A percentile compares a stretch with the other conserved stretches of the same genome.
phyloP scores from a whole-genome alignment of 2,797 vertebrate genomes.

The Basileuterus tristriatus region DNA sequence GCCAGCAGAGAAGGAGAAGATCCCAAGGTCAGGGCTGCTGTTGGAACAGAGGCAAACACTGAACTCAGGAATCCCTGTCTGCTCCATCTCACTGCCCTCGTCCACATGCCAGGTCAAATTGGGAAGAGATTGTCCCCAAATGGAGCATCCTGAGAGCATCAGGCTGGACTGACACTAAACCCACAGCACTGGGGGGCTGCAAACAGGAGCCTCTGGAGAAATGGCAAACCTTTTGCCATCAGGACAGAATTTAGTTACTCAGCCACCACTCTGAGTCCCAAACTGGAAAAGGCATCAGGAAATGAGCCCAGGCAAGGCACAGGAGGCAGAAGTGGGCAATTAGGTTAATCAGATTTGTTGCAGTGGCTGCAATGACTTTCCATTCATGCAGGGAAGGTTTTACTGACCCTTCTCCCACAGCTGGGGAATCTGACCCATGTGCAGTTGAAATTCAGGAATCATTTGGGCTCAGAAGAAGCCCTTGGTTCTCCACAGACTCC shows the following conservation, averaged over 20 bases:
- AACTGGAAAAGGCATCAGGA: neutral
- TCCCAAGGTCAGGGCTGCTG: neutral
- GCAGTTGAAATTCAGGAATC: neutral
- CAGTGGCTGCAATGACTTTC: constrained; percentile 14
- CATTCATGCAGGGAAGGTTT: neutral
- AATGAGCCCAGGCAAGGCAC: neutral
- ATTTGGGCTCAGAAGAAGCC: neutral
- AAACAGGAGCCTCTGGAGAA: neutral
- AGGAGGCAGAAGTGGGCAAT: neutral
- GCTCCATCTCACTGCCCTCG: neutral
- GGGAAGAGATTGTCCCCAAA: neutral
- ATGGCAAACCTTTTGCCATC: neutral
- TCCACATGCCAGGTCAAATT: neutral
- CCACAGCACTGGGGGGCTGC: neutral
- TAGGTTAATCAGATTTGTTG: constrained; percentile 38
- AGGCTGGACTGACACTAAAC: neutral
- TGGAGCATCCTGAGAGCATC: neutral
- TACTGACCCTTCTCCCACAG: neutral
- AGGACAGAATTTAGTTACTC: neutral
- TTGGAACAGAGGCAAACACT: neutral
- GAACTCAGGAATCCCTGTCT: neutral
- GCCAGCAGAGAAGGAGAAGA: neutral
- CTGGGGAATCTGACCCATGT: neutral
- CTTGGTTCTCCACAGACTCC: neutral
- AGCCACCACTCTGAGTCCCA: neutral